A percentile compares a stretch with the other conserved stretches of the same genome.
Conservation (phyloP, 2,888 invertebrate genomes). For the Polia nebulosa region DNA sequence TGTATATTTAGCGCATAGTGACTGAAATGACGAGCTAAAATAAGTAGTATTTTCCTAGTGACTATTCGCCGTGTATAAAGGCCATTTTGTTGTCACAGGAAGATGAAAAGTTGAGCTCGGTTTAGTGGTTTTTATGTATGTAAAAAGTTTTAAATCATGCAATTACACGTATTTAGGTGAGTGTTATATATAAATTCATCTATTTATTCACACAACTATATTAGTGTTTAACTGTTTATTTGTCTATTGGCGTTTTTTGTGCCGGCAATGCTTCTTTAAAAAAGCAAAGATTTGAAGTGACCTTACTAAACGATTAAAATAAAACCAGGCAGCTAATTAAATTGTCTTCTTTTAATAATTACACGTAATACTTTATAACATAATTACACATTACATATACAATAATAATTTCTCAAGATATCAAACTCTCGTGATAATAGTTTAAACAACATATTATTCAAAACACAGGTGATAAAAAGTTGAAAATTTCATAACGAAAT, state of each 20-base stretch:
- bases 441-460: conserved; percentile 86
- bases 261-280: conserved; percentile 17
- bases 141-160: conserved; percentile 14
- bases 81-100: not conserved
- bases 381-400: conserved; percentile 90
- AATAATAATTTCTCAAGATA: conserved; percentile 90
- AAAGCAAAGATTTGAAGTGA: not conserved
- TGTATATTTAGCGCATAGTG: conserved; percentile 24
- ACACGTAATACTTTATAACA: conserved; percentile 91
- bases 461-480: conserved; percentile 86
- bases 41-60: conserved; percentile 17
- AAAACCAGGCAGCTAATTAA: conserved; percentile 80
- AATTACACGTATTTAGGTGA: conserved; percentile 19
- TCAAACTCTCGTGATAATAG: conserved; percentile 86
- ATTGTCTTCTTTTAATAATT: conserved; percentile 91
- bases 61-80: not conserved
- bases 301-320: conserved; percentile 19
- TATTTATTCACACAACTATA: conserved; percentile 30
- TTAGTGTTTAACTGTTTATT: conserved; percentile 15
- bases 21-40: conserved; percentile 36
- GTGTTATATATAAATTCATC: conserved; percentile 38
- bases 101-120: conserved; percentile 24
- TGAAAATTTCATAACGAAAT: conserved; percentile 87
- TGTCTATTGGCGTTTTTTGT: conserved; percentile 17
- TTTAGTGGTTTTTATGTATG: conserved; percentile 4